A percentile compares a stretch with the other conserved stretches of the same genome.
Conservation (phyloP, 1,140 invertebrate species). For the Stegodyphus mimosarum region DNA sequence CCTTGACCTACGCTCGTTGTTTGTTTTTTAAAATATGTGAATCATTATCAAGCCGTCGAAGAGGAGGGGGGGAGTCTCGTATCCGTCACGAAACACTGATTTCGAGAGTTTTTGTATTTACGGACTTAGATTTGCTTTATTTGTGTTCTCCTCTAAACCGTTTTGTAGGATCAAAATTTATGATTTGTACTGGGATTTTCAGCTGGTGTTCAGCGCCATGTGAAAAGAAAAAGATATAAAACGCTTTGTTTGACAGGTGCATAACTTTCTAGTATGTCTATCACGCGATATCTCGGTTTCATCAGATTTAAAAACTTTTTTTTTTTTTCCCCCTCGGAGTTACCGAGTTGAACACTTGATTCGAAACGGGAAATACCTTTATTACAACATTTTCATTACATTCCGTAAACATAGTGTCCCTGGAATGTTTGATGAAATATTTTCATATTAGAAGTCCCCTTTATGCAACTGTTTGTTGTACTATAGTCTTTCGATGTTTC, state of each 20-base stretch:
- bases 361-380: too few species aligned
- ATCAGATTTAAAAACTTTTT: too few species aligned
- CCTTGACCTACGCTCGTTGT: slow-evolving; percentile 42
- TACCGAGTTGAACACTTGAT: too few species aligned
- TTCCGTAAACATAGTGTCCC: too few species aligned
- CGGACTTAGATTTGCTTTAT: not conserved
- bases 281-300: not conserved
- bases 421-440: too few species aligned
- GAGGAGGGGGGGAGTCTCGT: not conserved
- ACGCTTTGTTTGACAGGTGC: slow-evolving; percentile 11
- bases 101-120: slow-evolving; percentile 30
- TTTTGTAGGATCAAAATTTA: slow-evolving; percentile 42
- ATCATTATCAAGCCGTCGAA: not conserved
- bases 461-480: too few species aligned
- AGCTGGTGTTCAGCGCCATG: not conserved
- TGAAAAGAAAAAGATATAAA: not conserved
- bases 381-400: too few species aligned
- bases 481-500: too few species aligned
- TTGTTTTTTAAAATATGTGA: slow-evolving; percentile 13
- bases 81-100: slow-evolving; percentile 36
- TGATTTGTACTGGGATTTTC: slow-evolving; percentile 23
- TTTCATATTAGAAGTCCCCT: too few species aligned
- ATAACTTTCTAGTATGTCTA: slow-evolving; percentile 43
- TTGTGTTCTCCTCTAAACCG: slow-evolving; percentile 13
- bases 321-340: too few species aligned